Base-by-base conservation (phyloP, 1,140 invertebrate species). In the Coboldia fuscipes region DNA sequence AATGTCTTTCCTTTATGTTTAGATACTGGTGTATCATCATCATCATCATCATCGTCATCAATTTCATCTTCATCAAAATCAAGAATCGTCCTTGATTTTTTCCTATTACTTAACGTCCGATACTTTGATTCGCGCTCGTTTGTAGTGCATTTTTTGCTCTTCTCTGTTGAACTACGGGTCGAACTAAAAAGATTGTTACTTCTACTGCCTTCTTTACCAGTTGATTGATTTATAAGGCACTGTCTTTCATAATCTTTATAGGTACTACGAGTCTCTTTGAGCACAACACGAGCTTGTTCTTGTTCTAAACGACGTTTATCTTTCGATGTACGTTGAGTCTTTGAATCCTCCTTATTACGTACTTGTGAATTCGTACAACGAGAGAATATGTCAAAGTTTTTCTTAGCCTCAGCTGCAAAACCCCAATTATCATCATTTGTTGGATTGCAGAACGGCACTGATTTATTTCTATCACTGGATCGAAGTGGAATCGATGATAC, bases 361-460 rank as follows among this genome's bases (percentile, higher is more conserved):
- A n/a, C n/a, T n/a, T n/a, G n/a, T n/a, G 17, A 10, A 27, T 27
- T 27, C 3, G 30, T 21, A 10, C 9, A 15, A 3, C 15, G 12
- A 32, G 12, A 19, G 12, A 51, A 51, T 37, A 51, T 52, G 36
- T 55, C 51, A 14, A 52, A 44, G n/a, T 58, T 54, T 46, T 66
- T 64, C 40, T 62, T 62, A 21, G 63, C 62, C 35, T 67, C 63
- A 14, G 77, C 78, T 2, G 78, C 77, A 52, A 82, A 82, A 0
- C 77, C 78, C 79, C 79, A 82, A 10, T 68, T 66, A 37, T 63
- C 62, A 20, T 73, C 65, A 33, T 66, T 29, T n/a, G n/a, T n/a
- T n/a, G n/a, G n/a, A n/a, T n/a, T n/a, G n/a, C n/a, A n/a, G n/a
- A n/a, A n/a, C n/a, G n/a, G n/a, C n/a, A n/a, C n/a, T n/a, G n/a